Evolutionary conservation across 2,797 vertebrate species (phyloP).

Genomic region (Selene dorsalis): DNA sequence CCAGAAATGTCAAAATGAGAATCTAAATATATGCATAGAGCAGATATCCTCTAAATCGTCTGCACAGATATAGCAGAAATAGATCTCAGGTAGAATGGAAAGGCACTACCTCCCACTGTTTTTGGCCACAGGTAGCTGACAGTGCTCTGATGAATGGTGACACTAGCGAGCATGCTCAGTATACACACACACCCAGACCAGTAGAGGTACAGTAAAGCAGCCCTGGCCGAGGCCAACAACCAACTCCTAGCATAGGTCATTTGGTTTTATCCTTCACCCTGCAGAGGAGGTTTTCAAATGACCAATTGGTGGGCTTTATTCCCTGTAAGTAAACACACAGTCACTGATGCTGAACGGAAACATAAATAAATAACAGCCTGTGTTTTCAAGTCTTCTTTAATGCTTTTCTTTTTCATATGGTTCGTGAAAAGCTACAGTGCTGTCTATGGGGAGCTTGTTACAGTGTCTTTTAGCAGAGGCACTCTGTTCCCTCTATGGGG

Average conservation of each 20-base stretch:
- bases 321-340: slow-evolving; percentile 6
- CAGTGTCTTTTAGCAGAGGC: slow-evolving; percentile 26
- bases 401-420: slow-evolving; percentile 42
- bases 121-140: slow-evolving; percentile 65
- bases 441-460: slow-evolving; percentile 62
- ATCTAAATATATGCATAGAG: slow-evolving; percentile 25
- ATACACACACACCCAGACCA: slow-evolving; percentile 45
- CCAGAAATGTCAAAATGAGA: slow-evolving; percentile 13
- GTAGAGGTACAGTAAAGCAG: slow-evolving; percentile 44
- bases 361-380: slow-evolving; percentile 39
- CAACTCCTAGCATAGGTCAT: slow-evolving; percentile 45
- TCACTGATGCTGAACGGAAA: slow-evolving; percentile 23
- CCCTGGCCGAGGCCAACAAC: slow-evolving; percentile 39
- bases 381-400: slow-evolving; percentile 32
- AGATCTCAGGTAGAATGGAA: slow-evolving; percentile 23
- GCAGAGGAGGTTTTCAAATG: slow-evolving; percentile 47
- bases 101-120: slow-evolving; percentile 49
- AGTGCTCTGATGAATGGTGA: slow-evolving; percentile 69
- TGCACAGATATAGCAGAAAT: slow-evolving; percentile 39
- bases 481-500: slow-evolving; percentile 19
- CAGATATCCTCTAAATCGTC: slow-evolving; percentile 23
- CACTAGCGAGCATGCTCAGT: slow-evolving; percentile 51
- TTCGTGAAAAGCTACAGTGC: slow-evolving; percentile 35
- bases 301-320: slow-evolving; percentile 46
- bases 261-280: slow-evolving; percentile 41